Percentiles rank a stretch among this genome's conserved stretches.
These are phyloP conservation scores for Clarias fuscus DNA, from an alignment of 2,797 vertebrate genomes.

Conservation along the genomic window DNA sequence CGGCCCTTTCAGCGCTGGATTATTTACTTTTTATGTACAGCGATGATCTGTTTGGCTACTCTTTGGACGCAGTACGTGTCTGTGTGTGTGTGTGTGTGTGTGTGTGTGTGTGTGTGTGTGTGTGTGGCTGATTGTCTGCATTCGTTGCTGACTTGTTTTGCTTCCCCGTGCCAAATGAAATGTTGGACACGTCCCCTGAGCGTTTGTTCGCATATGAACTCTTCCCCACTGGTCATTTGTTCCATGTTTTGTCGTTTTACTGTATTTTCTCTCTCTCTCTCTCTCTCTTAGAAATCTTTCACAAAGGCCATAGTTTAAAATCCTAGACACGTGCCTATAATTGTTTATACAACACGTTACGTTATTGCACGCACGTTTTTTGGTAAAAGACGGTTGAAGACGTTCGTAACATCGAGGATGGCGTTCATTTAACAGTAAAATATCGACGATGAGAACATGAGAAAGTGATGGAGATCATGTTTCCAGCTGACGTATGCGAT, in stretches of 20 bases:
- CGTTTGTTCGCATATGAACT: constrained; percentile 49
- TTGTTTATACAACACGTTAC: not conserved
- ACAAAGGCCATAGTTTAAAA: not conserved
- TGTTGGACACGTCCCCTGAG: constrained; percentile 58
- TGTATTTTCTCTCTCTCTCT: too few species aligned
- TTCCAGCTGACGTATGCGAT: not conserved
- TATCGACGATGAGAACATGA: too few species aligned
- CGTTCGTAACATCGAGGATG: not conserved
- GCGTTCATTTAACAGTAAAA: too few species aligned
- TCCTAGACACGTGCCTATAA: not conserved
- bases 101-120: not conserved
- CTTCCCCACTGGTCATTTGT: constrained; percentile 49
- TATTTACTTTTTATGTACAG: constrained; percentile 42
- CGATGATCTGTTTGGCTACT: constrained; percentile 55
- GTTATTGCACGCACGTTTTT: not conserved
- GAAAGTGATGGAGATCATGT: not conserved
- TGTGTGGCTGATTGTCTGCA: not conserved
- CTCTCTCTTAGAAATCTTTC: not conserved
- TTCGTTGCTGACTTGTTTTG: constrained; percentile 47
- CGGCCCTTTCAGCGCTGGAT: constrained; percentile 2
- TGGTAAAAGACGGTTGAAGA: not conserved
- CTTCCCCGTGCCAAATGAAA: constrained; percentile 67
- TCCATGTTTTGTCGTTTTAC: not conserved
- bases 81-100: not conserved
- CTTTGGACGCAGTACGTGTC: constrained; percentile 33